Conservation (phyloP, 2,113 vertebrate genomes). For the Colistium nudipinnis region DNA sequence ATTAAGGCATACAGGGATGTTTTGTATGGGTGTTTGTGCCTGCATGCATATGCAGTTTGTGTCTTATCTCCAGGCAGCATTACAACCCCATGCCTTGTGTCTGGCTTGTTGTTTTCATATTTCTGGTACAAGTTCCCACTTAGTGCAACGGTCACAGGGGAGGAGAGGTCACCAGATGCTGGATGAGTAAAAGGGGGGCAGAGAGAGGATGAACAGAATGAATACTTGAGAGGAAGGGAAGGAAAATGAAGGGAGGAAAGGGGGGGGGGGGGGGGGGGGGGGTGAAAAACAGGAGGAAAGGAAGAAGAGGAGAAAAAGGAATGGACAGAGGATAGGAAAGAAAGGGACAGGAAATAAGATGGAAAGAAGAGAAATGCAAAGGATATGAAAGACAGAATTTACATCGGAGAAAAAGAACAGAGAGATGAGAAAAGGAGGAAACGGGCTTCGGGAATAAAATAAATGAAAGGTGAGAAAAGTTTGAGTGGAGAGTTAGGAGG, state of each 20-base stretch:
- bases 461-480: not conserved
- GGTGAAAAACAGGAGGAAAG: not conserved
- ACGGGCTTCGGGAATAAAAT: not conserved
- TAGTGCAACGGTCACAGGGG: conserved; percentile 56
- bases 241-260: not conserved
- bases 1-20: not conserved
- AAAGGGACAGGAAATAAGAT: not conserved
- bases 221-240: not conserved
- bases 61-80: conserved; percentile 42
- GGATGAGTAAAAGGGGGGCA: conserved; percentile 16
- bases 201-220: not conserved
- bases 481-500: too few relatives aligned
- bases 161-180: conserved; percentile 62
- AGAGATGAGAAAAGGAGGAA: not conserved
- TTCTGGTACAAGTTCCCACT: conserved; percentile 74
- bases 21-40: not conserved
- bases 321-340: not conserved
- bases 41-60: conserved; percentile 10
- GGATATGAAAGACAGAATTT: not conserved
- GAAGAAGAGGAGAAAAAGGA: not conserved
- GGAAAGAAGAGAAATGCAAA: too few relatives aligned
- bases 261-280: not conserved
- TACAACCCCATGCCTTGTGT: conserved; percentile 30
- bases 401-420: not conserved
- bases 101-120: conserved; percentile 70